phyloP scores from a whole-genome alignment of 2,888 invertebrate genomes.

The Aleiodes testaceus region DNA sequence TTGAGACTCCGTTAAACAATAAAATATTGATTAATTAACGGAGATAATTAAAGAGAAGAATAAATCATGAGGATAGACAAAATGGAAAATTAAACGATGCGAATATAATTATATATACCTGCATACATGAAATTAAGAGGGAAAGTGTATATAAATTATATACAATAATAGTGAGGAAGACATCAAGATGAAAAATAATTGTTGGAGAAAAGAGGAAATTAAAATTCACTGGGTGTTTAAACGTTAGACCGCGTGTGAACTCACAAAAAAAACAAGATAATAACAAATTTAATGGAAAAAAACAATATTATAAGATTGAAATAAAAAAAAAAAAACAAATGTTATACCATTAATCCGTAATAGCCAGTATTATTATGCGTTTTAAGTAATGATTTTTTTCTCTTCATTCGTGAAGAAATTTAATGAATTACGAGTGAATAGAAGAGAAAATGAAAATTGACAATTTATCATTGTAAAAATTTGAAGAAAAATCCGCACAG shows the following conservation, averaged over 20 bases:
- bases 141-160: constrained; percentile 29
- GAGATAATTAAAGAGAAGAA: constrained; percentile 24
- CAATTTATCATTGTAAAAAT: constrained; percentile 48
- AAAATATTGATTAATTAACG: constrained; percentile 13
- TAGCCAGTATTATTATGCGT: constrained; percentile 68
- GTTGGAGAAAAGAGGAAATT: constrained; percentile 32
- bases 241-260: constrained; percentile 53
- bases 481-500: constrained; percentile 59
- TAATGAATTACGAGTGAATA: constrained; percentile 37
- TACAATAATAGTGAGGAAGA: constrained; percentile 1
- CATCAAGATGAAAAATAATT: constrained; percentile 26
- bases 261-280: constrained; percentile 66
- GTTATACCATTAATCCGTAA: constrained; percentile 59
- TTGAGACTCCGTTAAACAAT: constrained; percentile 17
- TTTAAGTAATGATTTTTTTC: constrained; percentile 47
- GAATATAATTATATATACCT: constrained; percentile 38
- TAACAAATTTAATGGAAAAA: constrained; percentile 57
- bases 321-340: constrained; percentile 48
- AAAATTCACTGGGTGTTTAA: constrained; percentile 51
- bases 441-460: constrained; percentile 7
- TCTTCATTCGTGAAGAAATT: constrained; percentile 39
- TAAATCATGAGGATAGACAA: constrained; percentile 6
- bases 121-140: constrained; percentile 1
- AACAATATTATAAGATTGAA: constrained; percentile 50
- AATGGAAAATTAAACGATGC: constrained; percentile 37